Base-by-base conservation (phyloP, 2,888 invertebrate genomes). In the Cerceris rybyensis region DNA sequence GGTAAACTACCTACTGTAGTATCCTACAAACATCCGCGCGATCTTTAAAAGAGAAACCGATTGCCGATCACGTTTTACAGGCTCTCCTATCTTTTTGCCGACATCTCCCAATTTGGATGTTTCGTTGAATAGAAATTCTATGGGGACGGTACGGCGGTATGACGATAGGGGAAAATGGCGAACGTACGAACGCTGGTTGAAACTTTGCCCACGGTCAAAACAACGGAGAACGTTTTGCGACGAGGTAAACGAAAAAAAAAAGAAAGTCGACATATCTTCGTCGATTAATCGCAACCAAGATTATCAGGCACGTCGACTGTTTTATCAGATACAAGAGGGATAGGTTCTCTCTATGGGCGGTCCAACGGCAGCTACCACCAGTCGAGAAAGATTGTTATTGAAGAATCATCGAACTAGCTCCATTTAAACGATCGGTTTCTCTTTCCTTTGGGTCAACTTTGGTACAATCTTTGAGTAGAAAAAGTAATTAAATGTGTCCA, bases 401-500 rank as follows among this genome's bases (percentile, higher is more conserved):
- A 78, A 46, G 69, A 59, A 70, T 58, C 72, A 66, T 59, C 67
- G 50, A 74, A 52, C 65, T 49, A 43, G 63, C 60, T 61, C 69
- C 75, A 75, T 70, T 70, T 72, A 76, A 80, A 78, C 66, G 68
- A 78, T 80, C 70, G 61, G 57, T 52, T 55, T 50, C 54, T 17
- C 61, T 9, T 43, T 50, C 61, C 58, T 63, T 39, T 61, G 57
- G 28, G 64, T 61, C 68, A 71, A 67, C 67, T 69, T 72, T 73
- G 76, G 83, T 78, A 76, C 63, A 54, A 57, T 46, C 69, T 11
- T 41, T 65, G 59, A 52, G 78, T 75, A 80, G 75, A 70, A 72
- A 81, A 70, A 79, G 79, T 81, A 86, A 86, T 85, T 79, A 86
- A 77, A 75, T 75, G 75, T 81, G 80, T 85, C 81, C 81, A 46